Base-by-base conservation (phyloP, 64 coral and sea anemone genomes). In the Pocillopora verrucosa region DNA sequence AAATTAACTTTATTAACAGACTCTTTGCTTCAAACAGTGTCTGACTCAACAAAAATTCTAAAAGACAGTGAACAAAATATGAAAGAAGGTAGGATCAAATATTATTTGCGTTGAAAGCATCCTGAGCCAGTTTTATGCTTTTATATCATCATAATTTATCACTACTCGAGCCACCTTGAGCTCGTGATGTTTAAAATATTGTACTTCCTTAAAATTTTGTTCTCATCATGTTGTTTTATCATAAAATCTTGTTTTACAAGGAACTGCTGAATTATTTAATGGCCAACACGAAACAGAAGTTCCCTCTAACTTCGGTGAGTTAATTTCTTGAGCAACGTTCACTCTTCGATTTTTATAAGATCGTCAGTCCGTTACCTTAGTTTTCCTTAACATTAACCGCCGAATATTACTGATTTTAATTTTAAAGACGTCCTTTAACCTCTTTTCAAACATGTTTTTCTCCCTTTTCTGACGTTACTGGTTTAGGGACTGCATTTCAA, bases 271-370 rank as follows among this genome's bases (percentile, higher is more conserved):
- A 34, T 79, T 58, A 59, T 24, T 79, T 2, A 79, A 59, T 59
- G 77, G 59, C 14, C 56, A 79, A 22, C 41, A 20, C 25, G 77
- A 60, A 22, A 79, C 56, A 79, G 77, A 79, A 79, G 77, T 59
- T 79, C 56, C 77, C 4, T 79, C 77, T 79, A 60, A 59, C 56
- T 59, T 79, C 19, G 77, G 77, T 79, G 56, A 79, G 77, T 79
- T 12, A 79, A 79, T 15, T 11, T 59, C 11, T 70, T 25, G 67
- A 24, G 10, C n/a, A 20, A 20, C 11, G 67, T 70, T 70, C 20
- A 70, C 67, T n/a, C 7, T 51, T 70, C 20, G 25, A 70, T 20
- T 1, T 70, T 24, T 25, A 22, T 15, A 17, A 63, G 4, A 63
- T 63, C 13, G 16, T 63, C 41, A 51, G 41, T 51, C 41, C 7